Evolutionary conservation across 2,113 vertebrate species (phyloP), one percentile per base, ranked within the genome.

Genomic region (Malurus cyaneus): DNA sequence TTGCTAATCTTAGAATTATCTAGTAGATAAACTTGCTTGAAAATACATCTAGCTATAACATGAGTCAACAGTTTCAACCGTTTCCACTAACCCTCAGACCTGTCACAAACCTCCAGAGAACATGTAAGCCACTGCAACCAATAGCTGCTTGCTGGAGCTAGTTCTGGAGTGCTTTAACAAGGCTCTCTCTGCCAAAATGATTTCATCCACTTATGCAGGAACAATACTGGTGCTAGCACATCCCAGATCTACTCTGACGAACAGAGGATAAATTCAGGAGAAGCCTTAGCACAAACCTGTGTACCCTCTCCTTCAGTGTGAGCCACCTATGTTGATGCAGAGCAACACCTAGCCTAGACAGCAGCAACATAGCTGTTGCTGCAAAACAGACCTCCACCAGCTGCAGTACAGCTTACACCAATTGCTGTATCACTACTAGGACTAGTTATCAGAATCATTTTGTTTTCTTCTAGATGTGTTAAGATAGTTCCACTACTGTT

Each of bases 281-380:
- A 56, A 91, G 25, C 69, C 69, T 49, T 34, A 80, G 42, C 44
- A 25, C 13, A 39, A 53, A 34, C 4, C 2, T 50, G 2, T 1
- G 12, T 14, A 44, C 52, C 49, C 29, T 44, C 25, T 26, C 15
- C 18, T 53, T n/a, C 3, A 34, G 41, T 17, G 19, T 0, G 0
- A 86, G 4, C 25, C 15, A 16, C 25, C n/a, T 69, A 21, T 25
- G 13, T 1, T 29, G 28, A 24, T 17, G 21, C 14, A 26, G 23
- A 89, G 11, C 49, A 82, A 34, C 36, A 62, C 44, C 18, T 11
- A 19, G 41, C 42, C n/a, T n/a, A 9, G 9, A 47, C 0, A 18
- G 32, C 1, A 84, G 28, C 52, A 83, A 46, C 21, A 34, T 23
- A 62, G 10, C 60, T 39, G 5, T 8, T 83, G 50, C 41, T 65